A percentile compares a stretch with the other conserved stretches of the same genome.
Evolutionary conservation across 2,888 invertebrate species (phyloP).

Genomic region (Tinea semifulvella): DNA sequence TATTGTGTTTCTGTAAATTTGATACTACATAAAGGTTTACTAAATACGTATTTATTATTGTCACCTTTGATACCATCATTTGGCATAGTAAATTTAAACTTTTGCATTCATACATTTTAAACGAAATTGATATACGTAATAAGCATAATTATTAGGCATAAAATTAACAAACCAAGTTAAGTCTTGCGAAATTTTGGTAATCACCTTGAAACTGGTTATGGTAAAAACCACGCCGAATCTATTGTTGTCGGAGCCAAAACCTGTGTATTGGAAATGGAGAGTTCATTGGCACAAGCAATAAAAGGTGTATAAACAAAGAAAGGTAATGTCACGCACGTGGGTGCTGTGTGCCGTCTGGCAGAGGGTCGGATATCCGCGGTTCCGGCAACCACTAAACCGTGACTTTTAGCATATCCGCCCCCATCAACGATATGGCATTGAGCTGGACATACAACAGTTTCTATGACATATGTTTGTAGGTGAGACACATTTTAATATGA

Average conservation of each 20-base stretch:
- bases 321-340: conserved; percentile 8
- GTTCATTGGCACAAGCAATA: conserved; percentile 1
- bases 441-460: not conserved
- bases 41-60: no score
- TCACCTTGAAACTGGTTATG: not conserved
- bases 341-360: not conserved
- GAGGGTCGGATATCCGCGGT: conserved; percentile 51
- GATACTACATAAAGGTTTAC: no score
- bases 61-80: no score
- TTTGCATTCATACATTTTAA: no score
- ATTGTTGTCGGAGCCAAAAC: not conserved
- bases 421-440: conserved; percentile 9
- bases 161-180: no score
- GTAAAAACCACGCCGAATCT: no score
- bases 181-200: not conserved
- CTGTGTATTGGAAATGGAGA: not conserved
- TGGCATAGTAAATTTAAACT: no score
- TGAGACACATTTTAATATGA: not conserved
- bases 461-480: not conserved
- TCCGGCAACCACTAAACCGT: conserved; percentile 46
- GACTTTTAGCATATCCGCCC: conserved; percentile 47
- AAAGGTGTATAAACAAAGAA: conserved; percentile 12
- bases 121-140: no score
- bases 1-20: no score
- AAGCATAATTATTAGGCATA: no score